Conservation (phyloP, 2,888 invertebrate genomes). For the Drosophila maculinotata region DNA sequence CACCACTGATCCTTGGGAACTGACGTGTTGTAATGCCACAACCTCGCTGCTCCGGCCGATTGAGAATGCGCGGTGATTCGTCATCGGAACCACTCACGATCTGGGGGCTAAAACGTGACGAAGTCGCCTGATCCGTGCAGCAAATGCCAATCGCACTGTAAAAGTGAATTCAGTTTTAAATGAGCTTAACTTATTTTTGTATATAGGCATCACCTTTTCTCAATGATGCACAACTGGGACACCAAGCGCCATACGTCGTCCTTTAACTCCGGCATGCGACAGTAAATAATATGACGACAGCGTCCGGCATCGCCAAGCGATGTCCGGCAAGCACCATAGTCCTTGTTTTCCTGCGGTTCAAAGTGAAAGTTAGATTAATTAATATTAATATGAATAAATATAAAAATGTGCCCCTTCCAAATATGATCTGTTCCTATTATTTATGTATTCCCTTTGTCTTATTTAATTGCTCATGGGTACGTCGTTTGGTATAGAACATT, state of each 20-base stretch:
- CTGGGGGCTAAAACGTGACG: slow-evolving; percentile 76
- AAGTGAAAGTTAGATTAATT: background rate
- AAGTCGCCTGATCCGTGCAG: slow-evolving; percentile 87
- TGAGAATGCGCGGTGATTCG: slow-evolving; percentile 64
- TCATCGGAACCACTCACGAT: slow-evolving; percentile 53
- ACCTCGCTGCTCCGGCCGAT: slow-evolving; percentile 82
- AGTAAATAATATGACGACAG: slow-evolving; percentile 88
- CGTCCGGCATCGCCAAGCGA: slow-evolving; percentile 88
- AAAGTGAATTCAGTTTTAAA: background rate
- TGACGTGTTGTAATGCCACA: slow-evolving; percentile 85
- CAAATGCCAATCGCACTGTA: slow-evolving; percentile 89
- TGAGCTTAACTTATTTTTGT: background rate
- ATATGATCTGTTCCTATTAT: no score
- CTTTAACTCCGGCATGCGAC: slow-evolving; percentile 87
- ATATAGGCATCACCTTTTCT: slow-evolving; percentile 84
- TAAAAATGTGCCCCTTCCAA: no score
- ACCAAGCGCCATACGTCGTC: slow-evolving; percentile 87
- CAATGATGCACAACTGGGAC: slow-evolving; percentile 90
- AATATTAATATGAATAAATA: no score
- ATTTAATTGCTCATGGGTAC: no score
- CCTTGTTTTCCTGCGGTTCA: slow-evolving; percentile 86
- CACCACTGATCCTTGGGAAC: slow-evolving; percentile 87
- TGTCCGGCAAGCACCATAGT: slow-evolving; percentile 87
- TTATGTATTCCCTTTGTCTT: no score
- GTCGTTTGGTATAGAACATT: no score